Evolutionary conservation across 1,140 invertebrate species (phyloP), one percentile per base, ranked within the genome.

Genomic region (Pseudoatta argentina): DNA sequence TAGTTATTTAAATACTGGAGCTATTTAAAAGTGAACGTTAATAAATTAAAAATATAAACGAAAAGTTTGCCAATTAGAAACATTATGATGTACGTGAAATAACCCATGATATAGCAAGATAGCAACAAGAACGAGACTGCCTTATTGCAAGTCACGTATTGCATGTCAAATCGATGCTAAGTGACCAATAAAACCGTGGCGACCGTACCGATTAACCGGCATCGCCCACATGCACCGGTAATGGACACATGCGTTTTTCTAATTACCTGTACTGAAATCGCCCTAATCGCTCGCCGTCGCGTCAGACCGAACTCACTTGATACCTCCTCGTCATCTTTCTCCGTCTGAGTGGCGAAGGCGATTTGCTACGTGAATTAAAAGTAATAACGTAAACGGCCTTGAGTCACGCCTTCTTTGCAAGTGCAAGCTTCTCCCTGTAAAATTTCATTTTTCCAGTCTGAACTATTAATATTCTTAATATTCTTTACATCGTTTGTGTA

Each of bases 121-220:
- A 8, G 57, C 10, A 34, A 48, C 12, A 27, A 30, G 16, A 39
- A 88, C 83, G 44, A 73, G 64, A 34, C n/a, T 39, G 24, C 76
- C 44, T 64, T 77, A 64, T 63, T 63, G 30, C 85, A 75, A 78
- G 77, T 89, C 86, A 87, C 87, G 85, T 90, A 89, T 88, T 82
- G 75, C 71, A 48, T 77, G 86, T 86, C 77, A 87, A 89, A 91
- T 87, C 85, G 78, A 86, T 63, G 69, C 73, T 89, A 85, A 92
- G 88, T 90, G 87, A 55, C 73, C 63, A 90, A 90, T 90, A 88
- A 90, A 92, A 89, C 53, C 48, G 61, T 73, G 27, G 39, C 64
- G 66, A 48, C 59, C 63, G 76, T 51, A 82, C 83, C 85, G 64
- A 78, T 89, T 78, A 67, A 53, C 51, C 30, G 34, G 53, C 48